A percentile compares a stretch with the other conserved stretches of the same genome.
These are phyloP conservation scores for Gymnopithys bicolor DNA, from an alignment of 2,797 vertebrate genomes.

Conservation along the genomic window DNA sequence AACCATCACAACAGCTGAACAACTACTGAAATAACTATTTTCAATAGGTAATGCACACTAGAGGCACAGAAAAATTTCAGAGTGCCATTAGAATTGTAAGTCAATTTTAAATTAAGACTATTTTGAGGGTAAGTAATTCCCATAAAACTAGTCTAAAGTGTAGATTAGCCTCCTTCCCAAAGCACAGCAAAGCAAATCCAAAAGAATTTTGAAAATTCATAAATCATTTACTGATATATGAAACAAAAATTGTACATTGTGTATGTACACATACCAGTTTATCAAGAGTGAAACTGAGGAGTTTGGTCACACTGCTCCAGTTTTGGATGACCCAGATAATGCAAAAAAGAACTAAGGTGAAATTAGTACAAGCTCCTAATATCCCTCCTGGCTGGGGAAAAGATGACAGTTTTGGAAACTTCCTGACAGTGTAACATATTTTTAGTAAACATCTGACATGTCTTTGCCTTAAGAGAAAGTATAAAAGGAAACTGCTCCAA, in stretches of 20 bases:
- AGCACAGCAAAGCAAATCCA: not conserved
- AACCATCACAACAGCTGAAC: not conserved
- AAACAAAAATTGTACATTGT: not conserved
- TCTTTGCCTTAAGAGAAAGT: not conserved
- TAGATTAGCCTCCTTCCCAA: not conserved
- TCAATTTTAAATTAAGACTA: not conserved
- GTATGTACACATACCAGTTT: not conserved
- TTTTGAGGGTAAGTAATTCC: not conserved
- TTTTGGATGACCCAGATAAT: not conserved
- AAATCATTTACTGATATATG: not conserved
- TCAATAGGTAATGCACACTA: not conserved
- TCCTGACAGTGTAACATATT: not conserved
- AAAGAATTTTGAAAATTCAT: not conserved
- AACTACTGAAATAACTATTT: not conserved
- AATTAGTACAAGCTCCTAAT: not conserved
- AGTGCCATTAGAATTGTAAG: not conserved
- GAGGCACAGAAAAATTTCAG: not conserved
- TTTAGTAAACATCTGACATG: not conserved
- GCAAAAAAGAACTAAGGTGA: not conserved
- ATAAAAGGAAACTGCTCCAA: not conserved
- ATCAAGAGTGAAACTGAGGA: not conserved
- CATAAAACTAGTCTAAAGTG: not conserved
- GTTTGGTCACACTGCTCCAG: not conserved
- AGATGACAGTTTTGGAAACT: accelerated
- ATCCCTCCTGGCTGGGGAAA: not conserved